Evolutionary conservation across 2,888 invertebrate genomes (phyloP).

Genomic region (Aphodius granarius): DNA sequence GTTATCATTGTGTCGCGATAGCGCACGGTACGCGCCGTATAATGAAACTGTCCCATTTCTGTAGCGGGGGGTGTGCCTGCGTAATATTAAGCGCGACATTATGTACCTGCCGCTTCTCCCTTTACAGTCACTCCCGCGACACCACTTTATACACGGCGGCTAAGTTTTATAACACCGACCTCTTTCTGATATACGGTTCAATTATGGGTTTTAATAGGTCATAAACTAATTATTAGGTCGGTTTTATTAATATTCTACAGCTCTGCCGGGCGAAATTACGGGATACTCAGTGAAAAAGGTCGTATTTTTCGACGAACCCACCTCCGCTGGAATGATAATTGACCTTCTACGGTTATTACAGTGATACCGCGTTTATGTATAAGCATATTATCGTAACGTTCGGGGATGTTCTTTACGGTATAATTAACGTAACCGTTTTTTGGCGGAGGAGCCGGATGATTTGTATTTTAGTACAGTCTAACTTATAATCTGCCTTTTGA

Average conservation of each 20-base stretch:
- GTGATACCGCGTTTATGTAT: neutral
- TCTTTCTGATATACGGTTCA: constrained; percentile 7
- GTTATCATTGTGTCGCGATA: constrained; percentile 15
- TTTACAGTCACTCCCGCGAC: neutral
- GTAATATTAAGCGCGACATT: constrained; percentile 13
- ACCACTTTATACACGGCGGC: neutral
- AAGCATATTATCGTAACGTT: neutral
- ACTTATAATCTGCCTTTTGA: no score
- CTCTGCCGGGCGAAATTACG: neutral
- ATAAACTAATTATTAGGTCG: constrained; percentile 10
- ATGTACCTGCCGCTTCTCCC: constrained; percentile 4
- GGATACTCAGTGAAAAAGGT: neutral
- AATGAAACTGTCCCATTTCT: constrained; percentile 11
- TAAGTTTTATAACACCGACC: neutral
- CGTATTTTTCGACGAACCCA: neutral
- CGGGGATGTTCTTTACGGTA: no score
- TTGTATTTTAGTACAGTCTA: no score
- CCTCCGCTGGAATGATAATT: neutral
- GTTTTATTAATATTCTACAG: constrained; percentile 3
- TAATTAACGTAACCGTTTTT: no score
- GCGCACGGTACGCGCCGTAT: neutral
- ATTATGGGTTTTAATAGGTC: constrained; percentile 13
- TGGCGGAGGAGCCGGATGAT: no score
- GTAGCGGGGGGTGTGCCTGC: neutral
- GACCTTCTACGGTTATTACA: neutral